Evolutionary conservation across 2,113 vertebrate genomes (phyloP).

Genomic region (Heteronetta atricapilla): DNA sequence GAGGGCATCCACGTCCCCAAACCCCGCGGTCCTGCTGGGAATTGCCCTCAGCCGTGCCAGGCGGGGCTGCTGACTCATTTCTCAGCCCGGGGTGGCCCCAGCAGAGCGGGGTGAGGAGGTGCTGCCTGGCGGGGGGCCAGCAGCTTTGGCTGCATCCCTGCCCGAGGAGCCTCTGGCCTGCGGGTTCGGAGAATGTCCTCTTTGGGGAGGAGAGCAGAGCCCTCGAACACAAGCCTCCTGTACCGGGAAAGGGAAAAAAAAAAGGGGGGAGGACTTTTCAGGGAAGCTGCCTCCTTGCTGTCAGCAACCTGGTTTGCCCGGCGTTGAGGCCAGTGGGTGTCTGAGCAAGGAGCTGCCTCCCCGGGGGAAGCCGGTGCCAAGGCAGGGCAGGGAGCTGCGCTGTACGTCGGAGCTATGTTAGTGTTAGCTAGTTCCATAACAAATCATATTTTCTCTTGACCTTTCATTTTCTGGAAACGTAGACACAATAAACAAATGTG

Average conservation of each 20-base stretch:
- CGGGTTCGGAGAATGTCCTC: neutral
- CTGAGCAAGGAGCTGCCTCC: neutral
- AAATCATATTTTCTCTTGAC: constrained; percentile 48
- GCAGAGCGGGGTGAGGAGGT: neutral
- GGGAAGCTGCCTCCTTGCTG: neutral
- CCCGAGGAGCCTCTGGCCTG: neutral
- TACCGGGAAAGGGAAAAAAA: neutral
- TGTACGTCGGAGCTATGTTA: neutral
- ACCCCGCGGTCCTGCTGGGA: neutral
- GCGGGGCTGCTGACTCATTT: neutral
- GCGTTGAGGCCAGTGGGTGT: neutral
- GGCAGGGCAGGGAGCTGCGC: neutral
- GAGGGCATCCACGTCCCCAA: neutral
- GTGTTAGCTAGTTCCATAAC: constrained; percentile 13
- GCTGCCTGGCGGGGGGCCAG: accelerated
- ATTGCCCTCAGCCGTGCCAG: neutral
- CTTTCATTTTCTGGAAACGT: constrained; percentile 42
- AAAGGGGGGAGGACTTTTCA: neutral
- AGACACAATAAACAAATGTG: constrained; percentile 54
- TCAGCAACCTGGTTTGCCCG: neutral
- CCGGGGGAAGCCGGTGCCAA: neutral
- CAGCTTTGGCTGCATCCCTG: neutral
- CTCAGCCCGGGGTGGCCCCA: neutral
- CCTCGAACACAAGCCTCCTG: neutral
- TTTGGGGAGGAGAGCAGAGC: neutral